Evolutionary conservation across 2,113 vertebrate genomes (phyloP).

Genomic region (Prunella himalayana): DNA sequence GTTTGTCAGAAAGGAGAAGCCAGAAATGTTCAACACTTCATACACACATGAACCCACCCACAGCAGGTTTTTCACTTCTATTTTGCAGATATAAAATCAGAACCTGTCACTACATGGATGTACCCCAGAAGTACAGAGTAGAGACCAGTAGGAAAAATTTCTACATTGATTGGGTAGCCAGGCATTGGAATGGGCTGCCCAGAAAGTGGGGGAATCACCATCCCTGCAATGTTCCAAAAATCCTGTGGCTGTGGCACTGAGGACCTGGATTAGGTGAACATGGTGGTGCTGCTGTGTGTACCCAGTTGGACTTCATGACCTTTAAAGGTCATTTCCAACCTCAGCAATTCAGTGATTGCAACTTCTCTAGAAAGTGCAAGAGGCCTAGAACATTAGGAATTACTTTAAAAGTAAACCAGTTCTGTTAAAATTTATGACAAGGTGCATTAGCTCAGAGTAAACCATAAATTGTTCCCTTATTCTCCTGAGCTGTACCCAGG

Average conservation of each 20-base stretch:
- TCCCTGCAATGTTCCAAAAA: neutral
- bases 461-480: neutral
- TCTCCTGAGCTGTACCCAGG: neutral
- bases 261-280: fast-evolving
- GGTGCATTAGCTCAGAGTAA: neutral
- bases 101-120: fast-evolving
- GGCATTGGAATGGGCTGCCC: neutral
- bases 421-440: neutral
- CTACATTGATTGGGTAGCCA: fast-evolving
- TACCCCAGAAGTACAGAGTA: neutral
- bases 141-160: fast-evolving
- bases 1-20: neutral
- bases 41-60: fast-evolving
- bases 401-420: neutral
- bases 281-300: neutral
- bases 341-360: neutral
- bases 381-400: neutral
- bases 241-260: neutral
- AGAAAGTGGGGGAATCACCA: neutral
- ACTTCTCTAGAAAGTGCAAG: neutral
- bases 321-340: neutral
- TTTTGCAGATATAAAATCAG: neutral
- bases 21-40: neutral
- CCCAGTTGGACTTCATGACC: neutral
- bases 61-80: neutral